Percentiles rank a stretch among this genome's conserved stretches.
These are phyloP conservation scores for Sinopyrophorus schimmeli DNA, from an alignment of 2,888 invertebrate genomes.

Conservation along the genomic window DNA sequence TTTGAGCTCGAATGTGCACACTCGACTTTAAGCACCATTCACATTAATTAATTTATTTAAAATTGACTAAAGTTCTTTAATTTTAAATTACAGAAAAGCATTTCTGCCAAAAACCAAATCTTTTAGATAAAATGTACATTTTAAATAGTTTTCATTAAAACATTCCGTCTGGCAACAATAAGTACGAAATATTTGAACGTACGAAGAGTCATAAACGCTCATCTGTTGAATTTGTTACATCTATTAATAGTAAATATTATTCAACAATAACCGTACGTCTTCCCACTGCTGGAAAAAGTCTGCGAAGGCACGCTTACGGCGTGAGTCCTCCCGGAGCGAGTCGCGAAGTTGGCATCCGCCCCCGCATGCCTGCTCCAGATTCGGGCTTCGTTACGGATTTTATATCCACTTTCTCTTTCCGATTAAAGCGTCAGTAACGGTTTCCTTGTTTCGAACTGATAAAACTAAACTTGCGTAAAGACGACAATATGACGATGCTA, in stretches of 20 bases:
- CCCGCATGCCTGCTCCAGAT: slow-evolving; percentile 31
- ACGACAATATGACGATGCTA: slow-evolving; percentile 31
- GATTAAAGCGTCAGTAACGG: slow-evolving; percentile 1
- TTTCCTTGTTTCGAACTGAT: slow-evolving; percentile 19
- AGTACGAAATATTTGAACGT: too few species aligned
- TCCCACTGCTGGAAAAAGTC: slow-evolving; percentile 15
- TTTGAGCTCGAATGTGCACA: too few species aligned
- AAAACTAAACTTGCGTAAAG: slow-evolving; percentile 24
- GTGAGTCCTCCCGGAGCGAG: slow-evolving; percentile 29
- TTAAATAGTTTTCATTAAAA: too few species aligned
- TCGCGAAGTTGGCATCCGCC: slow-evolving; percentile 25
- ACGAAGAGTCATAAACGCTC: too few species aligned
- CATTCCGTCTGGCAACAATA: too few species aligned
- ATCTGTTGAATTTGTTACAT: slow-evolving; percentile 6
- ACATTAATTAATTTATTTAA: too few species aligned
- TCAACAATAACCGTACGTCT: slow-evolving; percentile 11
- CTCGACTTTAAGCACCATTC: too few species aligned
- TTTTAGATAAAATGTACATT: too few species aligned
- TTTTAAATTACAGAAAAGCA: too few species aligned
- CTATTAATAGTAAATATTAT: slow-evolving; percentile 8
- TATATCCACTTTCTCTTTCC: slow-evolving; percentile 17
- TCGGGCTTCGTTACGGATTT: slow-evolving; percentile 13
- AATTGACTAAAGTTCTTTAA: too few species aligned
- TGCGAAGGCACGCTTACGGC: slow-evolving; percentile 35
- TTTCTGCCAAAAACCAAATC: too few species aligned